phyloP scores from a whole-genome alignment of 2,797 vertebrate species.

The Setipinna tenuifilis region DNA sequence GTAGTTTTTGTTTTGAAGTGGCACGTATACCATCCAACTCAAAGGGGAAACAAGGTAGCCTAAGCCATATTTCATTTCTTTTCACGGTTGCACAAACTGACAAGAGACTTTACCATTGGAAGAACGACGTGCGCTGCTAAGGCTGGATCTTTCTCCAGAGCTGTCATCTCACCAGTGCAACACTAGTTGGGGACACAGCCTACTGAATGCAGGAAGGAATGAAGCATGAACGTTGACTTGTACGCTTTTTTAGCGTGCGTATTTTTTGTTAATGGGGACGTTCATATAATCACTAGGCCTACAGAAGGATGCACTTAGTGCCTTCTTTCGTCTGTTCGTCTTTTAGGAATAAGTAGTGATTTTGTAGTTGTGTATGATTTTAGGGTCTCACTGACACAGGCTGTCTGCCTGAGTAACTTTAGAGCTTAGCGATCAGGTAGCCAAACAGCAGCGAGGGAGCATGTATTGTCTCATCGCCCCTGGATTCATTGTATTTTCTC shows the following conservation, averaged over 20 bases:
- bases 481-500: constrained; percentile 26
- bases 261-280: constrained; percentile 25
- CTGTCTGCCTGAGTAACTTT: constrained; percentile 41
- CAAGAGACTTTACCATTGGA: neutral
- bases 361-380: neutral
- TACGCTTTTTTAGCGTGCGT: neutral
- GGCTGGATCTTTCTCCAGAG: neutral
- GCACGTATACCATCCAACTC: neutral
- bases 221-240: neutral
- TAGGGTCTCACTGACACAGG: constrained; percentile 15
- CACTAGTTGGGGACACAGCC: constrained; percentile 22
- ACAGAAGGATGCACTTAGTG: neutral
- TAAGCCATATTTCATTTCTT: neutral
- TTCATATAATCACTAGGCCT: neutral
- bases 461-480: constrained; percentile 39
- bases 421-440: constrained; percentile 44
- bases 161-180: constrained; percentile 16
- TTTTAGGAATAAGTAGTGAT: neutral
- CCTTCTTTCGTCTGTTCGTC: neutral
- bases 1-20: neutral
- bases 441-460: constrained; percentile 41
- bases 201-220: constrained; percentile 3
- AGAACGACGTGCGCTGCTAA: neutral
- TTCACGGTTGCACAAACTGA: neutral
- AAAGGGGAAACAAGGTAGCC: neutral